Evolutionary conservation across 1,140 invertebrate species (phyloP).

Genomic region (Phymastichus coffea): DNA sequence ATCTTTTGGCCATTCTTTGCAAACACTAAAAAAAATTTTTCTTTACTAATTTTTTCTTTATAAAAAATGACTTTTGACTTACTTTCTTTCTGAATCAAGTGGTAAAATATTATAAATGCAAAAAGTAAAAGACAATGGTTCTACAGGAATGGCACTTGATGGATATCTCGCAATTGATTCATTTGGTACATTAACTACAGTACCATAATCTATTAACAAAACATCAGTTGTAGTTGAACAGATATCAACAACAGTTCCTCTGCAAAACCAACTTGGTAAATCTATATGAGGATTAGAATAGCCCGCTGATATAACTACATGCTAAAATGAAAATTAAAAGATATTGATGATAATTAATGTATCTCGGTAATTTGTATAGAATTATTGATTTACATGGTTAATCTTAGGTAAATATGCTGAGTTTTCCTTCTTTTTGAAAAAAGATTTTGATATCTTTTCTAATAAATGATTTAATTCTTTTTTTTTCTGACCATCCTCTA

Average conservation of each 20-base stretch:
- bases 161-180: no score
- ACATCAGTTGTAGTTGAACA: no score
- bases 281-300: neutral
- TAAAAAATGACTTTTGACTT: conserved; percentile 13
- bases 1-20: conserved; percentile 34
- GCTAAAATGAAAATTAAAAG: no score
- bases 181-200: conserved; percentile 26
- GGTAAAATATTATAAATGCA: conserved; percentile 43
- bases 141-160: conserved; percentile 27
- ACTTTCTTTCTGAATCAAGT: conserved; percentile 21
- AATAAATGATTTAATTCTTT: neutral
- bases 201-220: no score
- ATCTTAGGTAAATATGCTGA: no score
- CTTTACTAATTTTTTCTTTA: conserved; percentile 7
- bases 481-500: neutral
- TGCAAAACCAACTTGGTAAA: conserved; percentile 7
- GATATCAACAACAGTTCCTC: no score
- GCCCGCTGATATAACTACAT: neutral
- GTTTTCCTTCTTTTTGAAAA: neutral
- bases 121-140: conserved; percentile 36
- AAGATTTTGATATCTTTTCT: neutral
- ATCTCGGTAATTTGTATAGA: conserved; percentile 31
- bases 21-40: conserved; percentile 27
- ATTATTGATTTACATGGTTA: no score
- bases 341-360: conserved; percentile 34